Conservation (phyloP, 1,140 invertebrate species). For the Drosophila arawakana region DNA sequence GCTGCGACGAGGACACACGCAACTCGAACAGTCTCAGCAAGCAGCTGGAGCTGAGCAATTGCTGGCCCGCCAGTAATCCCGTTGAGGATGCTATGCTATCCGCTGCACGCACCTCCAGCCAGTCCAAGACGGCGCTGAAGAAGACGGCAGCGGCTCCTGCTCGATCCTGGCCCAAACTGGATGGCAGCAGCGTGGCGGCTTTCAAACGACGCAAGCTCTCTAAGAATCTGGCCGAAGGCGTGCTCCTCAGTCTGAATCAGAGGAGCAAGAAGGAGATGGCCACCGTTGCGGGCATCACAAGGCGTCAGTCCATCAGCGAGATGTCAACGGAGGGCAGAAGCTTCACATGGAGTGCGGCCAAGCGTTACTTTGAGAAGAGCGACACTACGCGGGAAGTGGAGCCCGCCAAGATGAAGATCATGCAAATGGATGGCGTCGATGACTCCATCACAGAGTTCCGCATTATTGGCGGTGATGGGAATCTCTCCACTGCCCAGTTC, state of each 20-base stretch:
- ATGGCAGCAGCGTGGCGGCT: conserved; percentile 87
- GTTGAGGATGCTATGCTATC: conserved; percentile 87
- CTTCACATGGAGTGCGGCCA: conserved; percentile 84
- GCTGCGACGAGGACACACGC: conserved; percentile 84
- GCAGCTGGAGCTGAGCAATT: conserved; percentile 61
- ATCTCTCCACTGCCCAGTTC: conserved; percentile 84
- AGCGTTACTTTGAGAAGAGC: conserved; percentile 74
- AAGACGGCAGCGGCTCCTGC: conserved; percentile 88
- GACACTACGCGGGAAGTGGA: conserved; percentile 84
- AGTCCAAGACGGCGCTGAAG: conserved; percentile 86
- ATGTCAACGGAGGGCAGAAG: conserved; percentile 45
- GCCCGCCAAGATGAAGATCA: conserved; percentile 86
- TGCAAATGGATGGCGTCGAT: conserved; percentile 91
- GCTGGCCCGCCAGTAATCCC: conserved; percentile 86
- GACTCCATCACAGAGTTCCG: conserved; percentile 86
- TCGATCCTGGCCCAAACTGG: conserved; percentile 85
- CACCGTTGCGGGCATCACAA: conserved; percentile 58
- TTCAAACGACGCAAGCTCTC: conserved; percentile 89
- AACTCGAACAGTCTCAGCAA: conserved; percentile 70
- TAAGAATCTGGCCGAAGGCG: conserved; percentile 84
- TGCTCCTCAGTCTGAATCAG: conserved; percentile 85
- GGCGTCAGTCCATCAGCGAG: conserved; percentile 64
- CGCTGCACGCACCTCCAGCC: conserved; percentile 78
- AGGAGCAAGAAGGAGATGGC: conserved; percentile 74
- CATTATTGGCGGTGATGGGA: conserved; percentile 68